Base-by-base conservation (phyloP, 2,113 vertebrate species). In the Anseranas semipalmata region DNA sequence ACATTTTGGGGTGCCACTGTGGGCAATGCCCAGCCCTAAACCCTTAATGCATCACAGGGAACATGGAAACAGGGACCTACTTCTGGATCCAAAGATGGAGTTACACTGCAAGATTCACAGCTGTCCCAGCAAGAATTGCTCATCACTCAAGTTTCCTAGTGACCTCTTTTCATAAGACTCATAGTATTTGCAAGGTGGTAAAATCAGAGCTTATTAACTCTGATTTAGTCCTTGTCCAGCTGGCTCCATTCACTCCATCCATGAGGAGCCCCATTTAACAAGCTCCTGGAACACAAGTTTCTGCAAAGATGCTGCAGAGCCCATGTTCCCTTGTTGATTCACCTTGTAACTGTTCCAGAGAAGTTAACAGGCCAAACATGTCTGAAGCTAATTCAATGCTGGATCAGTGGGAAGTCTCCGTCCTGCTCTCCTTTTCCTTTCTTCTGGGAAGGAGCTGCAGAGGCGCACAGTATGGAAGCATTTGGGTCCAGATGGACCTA, bases 291-390 rank as follows among this genome's bases (percentile, higher is more conserved):
- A 30, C 9, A 28, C 4, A 18, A 33, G 28, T 33, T 33, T 58
- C 32, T 58, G 10, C 19, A 33, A 58, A 33, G 56, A 33, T 19
- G 32, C 32, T 58, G 56, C 33, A 24, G 16, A 52, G 13, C 9
- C 7, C 10, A 20, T 0, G 0, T 2, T 30, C 10, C 16, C 0
- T 0, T 32, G 4, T 59, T 14, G 13, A 43, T 53, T 53, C 37
- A 39, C 8, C 17, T 72, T 62, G 13, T 7, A 67, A 3, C 10
- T 39, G 24, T 20, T 24, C 41, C 48, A 56, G 76, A 63, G 70
- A 22, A 22, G 17, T 22, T 25, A 30, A 19, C 32, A 37, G 75
- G n/a, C 53, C 33, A 71, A 70, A 52, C 8, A 85, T 30, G n/a
- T 20, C 18, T 32, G 75, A 55, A 39, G 43, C 6, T 30, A 32